These are phyloP conservation scores for Pegoplata infirma DNA, from an alignment of 2,888 invertebrate genomes.

Conservation along the genomic window DNA sequence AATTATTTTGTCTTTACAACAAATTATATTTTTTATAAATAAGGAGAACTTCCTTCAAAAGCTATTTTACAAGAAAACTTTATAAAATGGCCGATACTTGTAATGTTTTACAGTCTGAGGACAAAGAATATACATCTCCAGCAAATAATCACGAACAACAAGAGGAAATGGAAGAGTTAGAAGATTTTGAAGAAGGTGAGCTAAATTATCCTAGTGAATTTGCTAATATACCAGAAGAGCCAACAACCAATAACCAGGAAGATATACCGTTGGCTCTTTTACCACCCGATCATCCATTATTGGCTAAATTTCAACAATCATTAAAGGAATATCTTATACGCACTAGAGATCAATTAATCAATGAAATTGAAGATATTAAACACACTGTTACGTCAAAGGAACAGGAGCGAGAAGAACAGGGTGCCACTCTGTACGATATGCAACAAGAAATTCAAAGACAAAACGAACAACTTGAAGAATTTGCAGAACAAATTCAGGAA, in stretches of 20 bases:
- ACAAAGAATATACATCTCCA: too few relatives aligned
- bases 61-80: too few relatives aligned
- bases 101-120: too few relatives aligned
- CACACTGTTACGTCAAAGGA: constrained; percentile 72
- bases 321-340: constrained; percentile 83
- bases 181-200: not conserved
- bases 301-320: constrained; percentile 85
- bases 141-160: not conserved
- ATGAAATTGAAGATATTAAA: constrained; percentile 84
- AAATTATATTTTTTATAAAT: not conserved
- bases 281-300: constrained; percentile 85
- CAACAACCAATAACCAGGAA: constrained; percentile 51
- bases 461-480: constrained; percentile 78
- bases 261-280: constrained; percentile 73
- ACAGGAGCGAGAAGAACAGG: constrained; percentile 76
- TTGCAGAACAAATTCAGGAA: constrained; percentile 76
- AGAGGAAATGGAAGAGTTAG: not conserved
- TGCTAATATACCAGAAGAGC: constrained; percentile 34
- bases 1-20: not conserved
- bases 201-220: constrained; percentile 12
- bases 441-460: constrained; percentile 79
- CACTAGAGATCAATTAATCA: constrained; percentile 82
- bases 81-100: constrained; percentile 8
- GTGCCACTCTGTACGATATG: constrained; percentile 78
- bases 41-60: too few relatives aligned